Conservation (phyloP, 2,113 vertebrate genomes). For the Gnathochromis pfefferi region DNA sequence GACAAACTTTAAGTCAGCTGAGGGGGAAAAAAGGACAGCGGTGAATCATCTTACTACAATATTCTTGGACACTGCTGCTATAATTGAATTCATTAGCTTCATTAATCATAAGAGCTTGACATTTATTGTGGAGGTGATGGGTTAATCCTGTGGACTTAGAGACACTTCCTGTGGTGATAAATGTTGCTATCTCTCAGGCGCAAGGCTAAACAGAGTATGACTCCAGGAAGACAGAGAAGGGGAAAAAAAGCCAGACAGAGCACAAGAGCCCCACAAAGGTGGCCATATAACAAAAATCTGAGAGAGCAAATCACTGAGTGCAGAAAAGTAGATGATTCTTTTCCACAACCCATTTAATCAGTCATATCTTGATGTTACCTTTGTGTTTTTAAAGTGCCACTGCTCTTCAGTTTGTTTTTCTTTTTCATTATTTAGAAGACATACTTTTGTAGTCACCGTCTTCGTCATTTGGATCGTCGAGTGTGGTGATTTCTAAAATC, state of each 20-base stretch:
- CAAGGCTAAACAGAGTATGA: constrained; percentile 72
- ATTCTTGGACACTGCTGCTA: constrained; percentile 55
- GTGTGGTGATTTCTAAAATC: not conserved
- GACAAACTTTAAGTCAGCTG: constrained; percentile 22
- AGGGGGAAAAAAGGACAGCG: constrained; percentile 39
- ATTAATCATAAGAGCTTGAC: constrained; percentile 90
- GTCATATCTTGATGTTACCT: not conserved
- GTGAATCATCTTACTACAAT: constrained; percentile 69
- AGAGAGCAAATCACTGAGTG: not conserved
- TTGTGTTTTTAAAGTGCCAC: not conserved
- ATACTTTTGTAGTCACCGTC: not conserved
- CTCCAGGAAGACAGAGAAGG: constrained; percentile 12
- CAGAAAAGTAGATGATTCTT: not conserved
- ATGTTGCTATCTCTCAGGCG: constrained; percentile 78
- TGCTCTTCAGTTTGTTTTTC: not conserved
- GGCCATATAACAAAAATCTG: not conserved
- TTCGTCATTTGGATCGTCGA: not conserved
- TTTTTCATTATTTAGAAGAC: not conserved
- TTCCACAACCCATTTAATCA: not conserved
- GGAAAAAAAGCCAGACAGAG: not conserved
- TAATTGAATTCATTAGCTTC: constrained; percentile 92
- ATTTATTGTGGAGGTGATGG: constrained; percentile 88
- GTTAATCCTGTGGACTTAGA: constrained; percentile 86
- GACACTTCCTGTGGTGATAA: constrained; percentile 79
- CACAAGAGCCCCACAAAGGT: not conserved